These are phyloP conservation scores for Danionella dracula DNA, from an alignment of 2,797 vertebrate species.

Conservation along the genomic window DNA sequence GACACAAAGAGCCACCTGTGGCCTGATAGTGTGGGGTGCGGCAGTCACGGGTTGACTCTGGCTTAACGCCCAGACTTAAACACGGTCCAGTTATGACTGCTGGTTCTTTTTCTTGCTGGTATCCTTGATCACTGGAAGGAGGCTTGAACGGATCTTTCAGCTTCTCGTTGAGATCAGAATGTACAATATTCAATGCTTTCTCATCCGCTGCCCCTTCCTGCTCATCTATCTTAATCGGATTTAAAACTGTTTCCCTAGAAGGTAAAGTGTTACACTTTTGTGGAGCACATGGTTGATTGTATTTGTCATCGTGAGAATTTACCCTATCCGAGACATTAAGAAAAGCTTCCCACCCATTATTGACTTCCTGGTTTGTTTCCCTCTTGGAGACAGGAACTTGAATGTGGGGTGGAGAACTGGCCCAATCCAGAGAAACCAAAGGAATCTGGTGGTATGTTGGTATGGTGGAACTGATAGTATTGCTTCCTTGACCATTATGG, in stretches of 20 bases:
- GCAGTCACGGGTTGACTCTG: slow-evolving; percentile 45
- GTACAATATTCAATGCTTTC: neutral
- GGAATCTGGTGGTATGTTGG: slow-evolving; percentile 67
- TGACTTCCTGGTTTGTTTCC: neutral
- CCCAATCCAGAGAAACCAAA: slow-evolving; percentile 61
- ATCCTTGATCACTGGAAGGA: slow-evolving; percentile 5
- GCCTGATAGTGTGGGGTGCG: neutral
- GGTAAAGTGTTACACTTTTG: neutral
- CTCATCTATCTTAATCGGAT: neutral
- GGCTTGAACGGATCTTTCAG: neutral
- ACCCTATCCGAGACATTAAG: slow-evolving; percentile 30
- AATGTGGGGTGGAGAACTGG: slow-evolving; percentile 31
- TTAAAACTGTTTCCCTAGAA: neutral
- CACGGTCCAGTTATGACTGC: slow-evolving; percentile 50
- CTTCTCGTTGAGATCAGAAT: neutral
- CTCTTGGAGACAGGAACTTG: slow-evolving; percentile 41
- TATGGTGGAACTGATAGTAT: slow-evolving; percentile 41
- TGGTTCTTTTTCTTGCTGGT: slow-evolving; percentile 53
- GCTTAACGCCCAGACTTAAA: slow-evolving; percentile 48
- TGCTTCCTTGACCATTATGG: slow-evolving; percentile 36
- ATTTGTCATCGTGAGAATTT: slow-evolving; percentile 22
- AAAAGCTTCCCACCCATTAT: slow-evolving; percentile 50
- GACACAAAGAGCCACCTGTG: neutral
- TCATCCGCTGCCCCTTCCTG: neutral
- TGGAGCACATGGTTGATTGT: neutral